A percentile compares a stretch with the other conserved stretches of the same genome.
Evolutionary conservation across 2,113 vertebrate genomes (phyloP).

Genomic region (Piprites chloris): DNA sequence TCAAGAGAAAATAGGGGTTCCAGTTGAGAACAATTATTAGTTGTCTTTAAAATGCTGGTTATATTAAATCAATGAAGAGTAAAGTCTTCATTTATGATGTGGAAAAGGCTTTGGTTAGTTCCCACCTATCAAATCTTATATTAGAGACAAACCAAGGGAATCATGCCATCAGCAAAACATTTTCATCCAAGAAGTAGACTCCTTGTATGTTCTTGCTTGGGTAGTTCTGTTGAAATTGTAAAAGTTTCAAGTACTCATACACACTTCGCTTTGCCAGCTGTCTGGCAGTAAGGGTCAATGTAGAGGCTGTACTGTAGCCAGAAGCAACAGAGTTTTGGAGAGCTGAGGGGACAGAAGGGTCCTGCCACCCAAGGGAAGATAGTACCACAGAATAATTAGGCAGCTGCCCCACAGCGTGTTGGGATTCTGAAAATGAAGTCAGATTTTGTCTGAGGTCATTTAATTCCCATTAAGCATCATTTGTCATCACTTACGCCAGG

Average conservation of each 20-base stretch:
- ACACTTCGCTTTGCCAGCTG: neutral
- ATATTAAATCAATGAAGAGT: neutral
- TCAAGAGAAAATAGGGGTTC: neutral
- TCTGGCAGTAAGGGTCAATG: neutral
- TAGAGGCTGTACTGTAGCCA: neutral
- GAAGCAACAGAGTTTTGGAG: neutral
- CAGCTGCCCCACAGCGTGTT: accelerated
- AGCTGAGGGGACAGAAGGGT: neutral
- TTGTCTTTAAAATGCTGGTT: neutral
- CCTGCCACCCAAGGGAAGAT: neutral
- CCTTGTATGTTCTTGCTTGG: neutral
- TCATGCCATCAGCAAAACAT: neutral
- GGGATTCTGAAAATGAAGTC: neutral
- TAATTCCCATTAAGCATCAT: neutral
- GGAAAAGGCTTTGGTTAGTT: neutral
- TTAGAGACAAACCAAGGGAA: neutral
- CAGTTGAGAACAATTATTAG: neutral
- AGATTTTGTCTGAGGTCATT: neutral
- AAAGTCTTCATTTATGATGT: neutral
- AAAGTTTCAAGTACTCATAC: neutral
- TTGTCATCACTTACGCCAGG: neutral
- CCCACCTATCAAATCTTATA: neutral
- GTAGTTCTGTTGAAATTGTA: neutral
- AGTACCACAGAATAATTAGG: neutral
- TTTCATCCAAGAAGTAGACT: neutral